Percentiles rank a stretch among this genome's conserved stretches.
Conservation (phyloP, 2,113 vertebrate genomes). For the Polyodon spathula region DNA sequence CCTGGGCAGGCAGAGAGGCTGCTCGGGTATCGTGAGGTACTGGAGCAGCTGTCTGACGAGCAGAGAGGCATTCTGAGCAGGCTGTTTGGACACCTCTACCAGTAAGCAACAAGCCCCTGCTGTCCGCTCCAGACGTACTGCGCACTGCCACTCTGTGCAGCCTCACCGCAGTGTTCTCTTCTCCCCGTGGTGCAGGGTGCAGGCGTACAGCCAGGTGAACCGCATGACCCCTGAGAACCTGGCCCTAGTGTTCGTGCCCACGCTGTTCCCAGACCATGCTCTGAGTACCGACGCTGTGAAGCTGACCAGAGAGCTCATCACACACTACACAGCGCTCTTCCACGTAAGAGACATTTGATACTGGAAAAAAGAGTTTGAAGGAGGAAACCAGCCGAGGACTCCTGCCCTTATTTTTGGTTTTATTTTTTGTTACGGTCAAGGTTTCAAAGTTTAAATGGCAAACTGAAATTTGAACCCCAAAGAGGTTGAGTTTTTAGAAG, state of each 20-base stretch:
- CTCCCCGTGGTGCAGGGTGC: conserved; percentile 38
- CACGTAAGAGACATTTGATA: too few relatives aligned
- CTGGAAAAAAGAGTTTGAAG: too few relatives aligned
- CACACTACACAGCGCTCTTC: conserved; percentile 50
- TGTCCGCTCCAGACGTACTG: too few relatives aligned
- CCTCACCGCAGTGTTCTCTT: neutral
- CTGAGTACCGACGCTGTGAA: conserved; percentile 40
- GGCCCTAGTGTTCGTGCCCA: conserved; percentile 52
- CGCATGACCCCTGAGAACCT: conserved; percentile 57
- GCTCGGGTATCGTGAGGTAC: conserved; percentile 32
- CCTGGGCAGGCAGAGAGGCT: conserved; percentile 34
- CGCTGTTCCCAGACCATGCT: conserved; percentile 45
- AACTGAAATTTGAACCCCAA: too few relatives aligned
- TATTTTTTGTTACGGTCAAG: too few relatives aligned
- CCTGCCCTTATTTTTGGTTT: too few relatives aligned
- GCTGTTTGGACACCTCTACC: conserved; percentile 53
- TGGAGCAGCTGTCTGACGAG: conserved; percentile 38
- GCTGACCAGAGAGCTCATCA: conserved; percentile 53
- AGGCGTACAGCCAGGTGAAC: conserved; percentile 52
- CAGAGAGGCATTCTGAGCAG: conserved; percentile 36
- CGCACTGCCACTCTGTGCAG: neutral
- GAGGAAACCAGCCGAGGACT: too few relatives aligned
- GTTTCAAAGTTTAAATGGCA: too few relatives aligned
- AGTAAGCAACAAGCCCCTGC: conserved; percentile 27
- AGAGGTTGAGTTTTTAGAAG: too few relatives aligned